These are phyloP conservation scores for Manduca sexta DNA, from an alignment of 1,140 invertebrate species.

Conservation along the genomic window DNA sequence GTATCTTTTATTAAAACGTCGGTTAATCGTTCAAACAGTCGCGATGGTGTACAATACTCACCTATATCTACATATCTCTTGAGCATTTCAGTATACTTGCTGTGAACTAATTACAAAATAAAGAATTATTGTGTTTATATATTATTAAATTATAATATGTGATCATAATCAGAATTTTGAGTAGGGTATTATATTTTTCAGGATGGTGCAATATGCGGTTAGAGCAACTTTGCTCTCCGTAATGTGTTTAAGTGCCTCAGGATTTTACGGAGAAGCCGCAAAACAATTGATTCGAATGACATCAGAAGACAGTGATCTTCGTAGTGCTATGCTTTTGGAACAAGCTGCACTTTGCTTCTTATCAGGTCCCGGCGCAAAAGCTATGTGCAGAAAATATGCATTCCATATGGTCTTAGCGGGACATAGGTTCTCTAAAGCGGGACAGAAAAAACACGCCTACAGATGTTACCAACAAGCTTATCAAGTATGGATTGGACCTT, in stretches of 20 bases:
- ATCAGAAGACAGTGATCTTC: slow-evolving; percentile 93
- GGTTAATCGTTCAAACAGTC: no score
- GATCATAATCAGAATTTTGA: not conserved
- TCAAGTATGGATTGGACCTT: slow-evolving; percentile 76
- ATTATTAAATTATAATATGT: not conserved
- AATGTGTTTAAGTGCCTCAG: slow-evolving; percentile 86
- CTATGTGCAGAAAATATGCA: slow-evolving; percentile 94
- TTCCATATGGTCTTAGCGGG: slow-evolving; percentile 97
- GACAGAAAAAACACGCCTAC: slow-evolving; percentile 91
- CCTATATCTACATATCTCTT: no score
- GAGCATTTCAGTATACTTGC: no score
- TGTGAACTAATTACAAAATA: no score
- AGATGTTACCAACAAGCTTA: slow-evolving; percentile 94
- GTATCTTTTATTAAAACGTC: no score
- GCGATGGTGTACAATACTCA: no score
- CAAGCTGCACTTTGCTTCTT: slow-evolving; percentile 97
- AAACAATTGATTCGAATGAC: slow-evolving; percentile 96
- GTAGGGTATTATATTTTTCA: slow-evolving; percentile 68
- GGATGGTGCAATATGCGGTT: slow-evolving; percentile 91
- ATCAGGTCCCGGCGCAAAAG: slow-evolving; percentile 75
- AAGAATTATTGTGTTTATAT: no score
- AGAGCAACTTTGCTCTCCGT: slow-evolving; percentile 91
- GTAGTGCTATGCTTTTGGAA: slow-evolving; percentile 93
- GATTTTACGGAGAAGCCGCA: slow-evolving; percentile 90
- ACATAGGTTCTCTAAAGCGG: slow-evolving; percentile 93